Evolutionary conservation across 2,797 vertebrate genomes (phyloP).

Genomic region (Accipiter fasciatus): DNA sequence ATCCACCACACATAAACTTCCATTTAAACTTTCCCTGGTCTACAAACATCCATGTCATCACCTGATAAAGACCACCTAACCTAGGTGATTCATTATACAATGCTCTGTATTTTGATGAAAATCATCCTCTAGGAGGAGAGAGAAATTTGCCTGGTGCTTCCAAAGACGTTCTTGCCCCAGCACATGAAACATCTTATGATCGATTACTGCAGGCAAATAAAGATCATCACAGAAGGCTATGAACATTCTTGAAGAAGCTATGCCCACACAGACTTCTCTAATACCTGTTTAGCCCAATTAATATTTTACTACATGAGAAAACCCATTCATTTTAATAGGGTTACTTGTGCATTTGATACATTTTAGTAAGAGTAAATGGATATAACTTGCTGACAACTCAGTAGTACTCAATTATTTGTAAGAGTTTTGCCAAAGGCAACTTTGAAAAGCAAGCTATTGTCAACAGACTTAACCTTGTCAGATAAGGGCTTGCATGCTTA

Average conservation of each 20-base stretch:
- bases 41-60: neutral
- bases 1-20: neutral
- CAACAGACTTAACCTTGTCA: neutral
- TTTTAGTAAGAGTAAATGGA: neutral
- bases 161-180: neutral
- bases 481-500: neutral
- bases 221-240: neutral
- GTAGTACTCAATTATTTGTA: neutral
- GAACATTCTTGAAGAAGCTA: neutral
- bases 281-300: neutral
- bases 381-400: neutral
- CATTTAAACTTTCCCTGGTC: neutral
- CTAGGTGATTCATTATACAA: neutral
- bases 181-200: neutral
- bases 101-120: neutral
- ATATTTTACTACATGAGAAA: neutral
- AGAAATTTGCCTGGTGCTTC: neutral
- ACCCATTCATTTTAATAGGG: neutral
- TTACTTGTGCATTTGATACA: neutral
- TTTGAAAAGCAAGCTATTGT: constrained; percentile 3
- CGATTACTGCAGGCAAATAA: neutral
- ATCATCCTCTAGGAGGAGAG: neutral
- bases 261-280: neutral
- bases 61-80: neutral
- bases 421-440: neutral